Base-by-base conservation (phyloP, 2,797 vertebrate species). In the Mastacembelus armatus region DNA sequence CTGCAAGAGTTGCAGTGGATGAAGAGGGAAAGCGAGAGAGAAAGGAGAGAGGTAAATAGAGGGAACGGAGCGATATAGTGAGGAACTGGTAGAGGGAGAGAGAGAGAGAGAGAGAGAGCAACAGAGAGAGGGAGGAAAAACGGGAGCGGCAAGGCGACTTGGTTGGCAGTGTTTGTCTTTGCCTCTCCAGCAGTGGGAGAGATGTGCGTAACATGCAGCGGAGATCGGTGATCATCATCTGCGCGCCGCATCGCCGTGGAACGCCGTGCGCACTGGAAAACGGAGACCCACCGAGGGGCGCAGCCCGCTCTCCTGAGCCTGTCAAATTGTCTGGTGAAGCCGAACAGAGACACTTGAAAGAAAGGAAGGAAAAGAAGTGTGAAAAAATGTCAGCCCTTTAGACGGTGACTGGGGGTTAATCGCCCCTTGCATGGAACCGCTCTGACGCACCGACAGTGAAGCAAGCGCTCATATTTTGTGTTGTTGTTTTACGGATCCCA, bases 131-230 rank as follows among this genome's bases (percentile, higher is more conserved):
- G 59, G 62, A 35, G 54, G 29, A 48, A 45, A 48, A 60, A 58
- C 36, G 69, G 57, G 57, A 26, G 21, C 81, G 78, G 77, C 73
- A 40, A 78, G 78, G 81, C 70, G 82, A 90, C 83, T 86, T 77
- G 77, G 77, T 77, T 58, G 85, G 74, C 84, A 88, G 82, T 86
- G 69, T 74, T 74, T 51, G 78, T 77, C 71, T 74, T 70, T 74
- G 79, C 67, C 84, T 84, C 86, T 77, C 76, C 76, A 78, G 78
- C 80, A 78, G 85, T 59, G 78, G 87, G 81, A 85, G 89, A 82
- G 78, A 88, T 83, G 87, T 85, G 80, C 87, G 87, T 85, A 89
- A 89, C 86, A 89, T 87, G 90, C 86, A 77, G 83, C 52, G 64
- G 78, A 77, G 84, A 87, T 83, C 77, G 73, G 68, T 77, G 84